Percentiles rank a stretch among this genome's conserved stretches.
phyloP scores from a whole-genome alignment of 2,888 invertebrate species.

The Orthonychiurus folsomi region DNA sequence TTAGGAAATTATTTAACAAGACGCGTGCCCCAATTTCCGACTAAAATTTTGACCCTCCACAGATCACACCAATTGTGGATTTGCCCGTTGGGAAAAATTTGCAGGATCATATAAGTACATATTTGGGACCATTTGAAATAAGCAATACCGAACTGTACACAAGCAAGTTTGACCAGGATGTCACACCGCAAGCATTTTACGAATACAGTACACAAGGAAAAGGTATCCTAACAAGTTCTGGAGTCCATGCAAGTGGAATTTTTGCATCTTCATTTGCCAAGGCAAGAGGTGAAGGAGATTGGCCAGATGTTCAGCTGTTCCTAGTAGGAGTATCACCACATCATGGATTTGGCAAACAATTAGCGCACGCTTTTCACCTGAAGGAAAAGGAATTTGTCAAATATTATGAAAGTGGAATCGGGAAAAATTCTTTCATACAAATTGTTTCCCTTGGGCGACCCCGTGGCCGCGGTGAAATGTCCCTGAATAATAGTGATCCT shows the following conservation, averaged over 20 bases:
- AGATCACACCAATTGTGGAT: constrained; percentile 29
- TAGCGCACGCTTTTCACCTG: constrained; percentile 30
- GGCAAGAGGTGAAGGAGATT: constrained; percentile 28
- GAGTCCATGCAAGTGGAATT: constrained; percentile 26
- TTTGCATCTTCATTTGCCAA: constrained; percentile 28
- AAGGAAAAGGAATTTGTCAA: constrained; percentile 19
- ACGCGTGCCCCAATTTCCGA: background rate
- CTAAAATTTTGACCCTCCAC: constrained; percentile 5
- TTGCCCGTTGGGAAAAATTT: constrained; percentile 34
- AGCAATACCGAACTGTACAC: background rate
- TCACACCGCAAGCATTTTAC: constrained; percentile 20
- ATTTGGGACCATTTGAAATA: constrained; percentile 28
- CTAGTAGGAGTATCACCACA: constrained; percentile 23
- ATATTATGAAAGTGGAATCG: constrained; percentile 28
- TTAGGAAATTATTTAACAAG: no score
- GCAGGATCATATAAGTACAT: constrained; percentile 31
- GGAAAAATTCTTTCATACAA: constrained; percentile 34
- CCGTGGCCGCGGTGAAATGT: constrained; percentile 24
- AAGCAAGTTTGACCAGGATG: constrained; percentile 23
- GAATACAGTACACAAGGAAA: constrained; percentile 23
- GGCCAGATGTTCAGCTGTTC: constrained; percentile 34
- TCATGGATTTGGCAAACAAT: constrained; percentile 22
- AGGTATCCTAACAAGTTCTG: constrained; percentile 22
- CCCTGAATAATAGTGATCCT: constrained; percentile 22
- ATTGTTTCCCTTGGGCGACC: constrained; percentile 32